phyloP scores from a whole-genome alignment of 92 coral and sea anemone species.

The Parazoanthus swiftii region DNA sequence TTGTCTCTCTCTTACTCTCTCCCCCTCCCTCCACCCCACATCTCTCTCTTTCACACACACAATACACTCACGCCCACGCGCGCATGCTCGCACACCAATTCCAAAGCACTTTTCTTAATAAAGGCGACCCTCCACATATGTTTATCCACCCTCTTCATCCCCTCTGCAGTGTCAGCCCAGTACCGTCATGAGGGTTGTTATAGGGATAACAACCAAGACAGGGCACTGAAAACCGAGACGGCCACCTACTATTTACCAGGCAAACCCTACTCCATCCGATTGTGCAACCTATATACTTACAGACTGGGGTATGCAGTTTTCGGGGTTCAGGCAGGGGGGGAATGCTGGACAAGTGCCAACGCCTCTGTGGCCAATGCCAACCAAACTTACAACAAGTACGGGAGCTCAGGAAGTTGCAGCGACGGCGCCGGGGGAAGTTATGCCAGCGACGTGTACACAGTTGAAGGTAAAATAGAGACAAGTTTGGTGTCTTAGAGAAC shows the following conservation, averaged over 20 bases:
- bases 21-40: too few relatives aligned
- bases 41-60: too few relatives aligned
- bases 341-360: conserved; percentile 26
- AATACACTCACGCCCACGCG: too few relatives aligned
- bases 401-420: background rate
- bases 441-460: conserved; percentile 13
- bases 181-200: conserved; percentile 27
- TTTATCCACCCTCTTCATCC: too few relatives aligned
- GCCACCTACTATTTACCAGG: background rate
- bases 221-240: background rate
- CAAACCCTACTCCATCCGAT: background rate
- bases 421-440: background rate
- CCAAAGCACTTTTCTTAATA: too few relatives aligned
- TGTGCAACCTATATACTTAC: conserved; percentile 19
- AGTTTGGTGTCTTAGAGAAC: background rate
- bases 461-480: conserved; percentile 1
- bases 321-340: conserved; percentile 38
- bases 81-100: too few relatives aligned
- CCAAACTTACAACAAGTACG: conserved; percentile 2
- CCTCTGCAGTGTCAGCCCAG: background rate
- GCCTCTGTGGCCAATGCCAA: conserved; percentile 22
- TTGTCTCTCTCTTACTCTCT: too few relatives aligned
- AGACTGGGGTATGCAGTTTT: conserved; percentile 7
- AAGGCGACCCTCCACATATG: too few relatives aligned
- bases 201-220: background rate